Conservation (phyloP, 2,113 vertebrate genomes). For the Turdus rufiventris region DNA sequence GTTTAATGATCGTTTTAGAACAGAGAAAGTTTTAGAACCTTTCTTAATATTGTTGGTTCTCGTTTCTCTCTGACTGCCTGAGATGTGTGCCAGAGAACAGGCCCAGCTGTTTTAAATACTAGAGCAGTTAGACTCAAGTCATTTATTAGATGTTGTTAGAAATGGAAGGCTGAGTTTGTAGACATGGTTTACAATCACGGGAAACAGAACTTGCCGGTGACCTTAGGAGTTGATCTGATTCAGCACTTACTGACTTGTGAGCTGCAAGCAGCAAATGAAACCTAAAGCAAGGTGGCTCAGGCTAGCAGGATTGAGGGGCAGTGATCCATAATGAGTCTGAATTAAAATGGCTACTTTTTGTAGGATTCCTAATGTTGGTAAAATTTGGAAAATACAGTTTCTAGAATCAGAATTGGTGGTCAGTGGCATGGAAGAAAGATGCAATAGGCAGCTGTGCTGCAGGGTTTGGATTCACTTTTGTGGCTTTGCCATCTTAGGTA, state of each 20-base stretch:
- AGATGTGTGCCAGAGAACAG: neutral
- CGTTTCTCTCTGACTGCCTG: accelerated
- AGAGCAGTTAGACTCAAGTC: neutral
- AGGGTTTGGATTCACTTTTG: neutral
- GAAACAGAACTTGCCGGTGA: neutral
- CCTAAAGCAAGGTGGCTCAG: neutral
- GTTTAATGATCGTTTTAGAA: neutral
- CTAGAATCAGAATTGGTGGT: neutral
- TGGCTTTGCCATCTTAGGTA: neutral
- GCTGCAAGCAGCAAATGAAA: neutral
- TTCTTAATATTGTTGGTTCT: neutral
- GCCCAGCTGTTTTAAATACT: neutral
- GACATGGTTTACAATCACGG: neutral
- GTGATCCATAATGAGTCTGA: neutral
- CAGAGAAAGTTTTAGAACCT: neutral
- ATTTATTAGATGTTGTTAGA: neutral
- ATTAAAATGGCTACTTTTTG: neutral
- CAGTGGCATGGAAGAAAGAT: neutral
- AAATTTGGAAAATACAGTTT: neutral
- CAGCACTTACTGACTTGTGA: neutral
- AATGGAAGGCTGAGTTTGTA: neutral
- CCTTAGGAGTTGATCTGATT: neutral
- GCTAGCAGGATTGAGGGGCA: neutral
- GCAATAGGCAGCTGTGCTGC: neutral
- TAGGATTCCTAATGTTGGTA: neutral